These are phyloP conservation scores for Brachionichthys hirsutus DNA, from an alignment of 2,113 vertebrate genomes.

Conservation along the genomic window DNA sequence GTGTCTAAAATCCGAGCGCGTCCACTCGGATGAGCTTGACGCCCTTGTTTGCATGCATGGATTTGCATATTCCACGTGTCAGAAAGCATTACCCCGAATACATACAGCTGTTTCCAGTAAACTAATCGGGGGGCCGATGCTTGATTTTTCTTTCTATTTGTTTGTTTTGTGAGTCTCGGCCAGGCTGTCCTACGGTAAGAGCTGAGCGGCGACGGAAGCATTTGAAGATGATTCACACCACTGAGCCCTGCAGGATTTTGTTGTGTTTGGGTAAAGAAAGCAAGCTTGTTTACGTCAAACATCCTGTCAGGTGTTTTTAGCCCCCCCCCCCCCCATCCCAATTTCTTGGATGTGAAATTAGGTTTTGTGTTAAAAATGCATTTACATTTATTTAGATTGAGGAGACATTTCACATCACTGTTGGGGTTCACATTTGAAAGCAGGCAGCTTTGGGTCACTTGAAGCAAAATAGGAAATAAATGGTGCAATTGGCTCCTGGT, in stretches of 20 bases:
- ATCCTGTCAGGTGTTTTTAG: background rate
- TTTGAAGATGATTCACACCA: constrained; percentile 29
- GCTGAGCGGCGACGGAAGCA: constrained; percentile 15
- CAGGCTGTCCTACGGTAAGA: constrained; percentile 24
- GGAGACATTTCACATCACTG: constrained; percentile 15
- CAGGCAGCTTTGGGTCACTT: constrained; percentile 22
- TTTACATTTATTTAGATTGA: constrained; percentile 35
- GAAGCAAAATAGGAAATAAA: constrained; percentile 17
- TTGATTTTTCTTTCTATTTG: background rate
- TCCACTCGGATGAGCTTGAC: constrained; percentile 12
- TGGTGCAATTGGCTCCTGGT: constrained; percentile 3
- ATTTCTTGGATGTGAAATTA: constrained; percentile 20
- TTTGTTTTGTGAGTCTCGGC: constrained; percentile 15
- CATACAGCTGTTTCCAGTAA: constrained; percentile 1
- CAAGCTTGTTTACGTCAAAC: constrained; percentile 10
- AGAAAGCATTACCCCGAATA: constrained; percentile 7
- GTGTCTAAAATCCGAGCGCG: constrained; percentile 29
- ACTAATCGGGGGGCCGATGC: background rate
- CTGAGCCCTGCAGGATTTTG: constrained; percentile 13
- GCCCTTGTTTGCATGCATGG: constrained; percentile 12
- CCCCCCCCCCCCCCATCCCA: background rate
- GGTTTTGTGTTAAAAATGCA: constrained; percentile 9
- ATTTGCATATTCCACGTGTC: constrained; percentile 35
- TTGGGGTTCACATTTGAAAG: constrained; percentile 18
- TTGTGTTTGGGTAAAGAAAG: constrained; percentile 26